Evolutionary conservation across 2,888 invertebrate species (phyloP), one percentile per base, ranked within the genome.

Genomic region (Apocheima hispidaria): DNA sequence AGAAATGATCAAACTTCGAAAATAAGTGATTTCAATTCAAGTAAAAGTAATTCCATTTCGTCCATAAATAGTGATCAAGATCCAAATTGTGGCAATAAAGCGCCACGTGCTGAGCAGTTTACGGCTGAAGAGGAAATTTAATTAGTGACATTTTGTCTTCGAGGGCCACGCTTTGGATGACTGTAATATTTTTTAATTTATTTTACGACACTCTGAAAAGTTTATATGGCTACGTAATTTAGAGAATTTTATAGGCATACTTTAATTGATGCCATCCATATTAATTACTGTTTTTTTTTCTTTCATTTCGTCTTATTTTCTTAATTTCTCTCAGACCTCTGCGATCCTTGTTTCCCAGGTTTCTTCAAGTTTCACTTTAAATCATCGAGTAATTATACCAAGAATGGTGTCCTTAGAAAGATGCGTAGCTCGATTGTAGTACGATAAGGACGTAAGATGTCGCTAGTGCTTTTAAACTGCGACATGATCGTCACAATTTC

Each of bases 31-130:
- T 26, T 20, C 20, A 51, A 26, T n/a, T 12, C 10, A 36, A 36
- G 6, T 0, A n/a, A 4, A 7, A 18, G 1, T 4, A 14, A 21
- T 75, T 77, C 73, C 74, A 79, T 77, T 76, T 69, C 68, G 67
- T 75, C n/a, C 63, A 81, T 85, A 85, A 86, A 84, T 85, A 83
- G 71, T 78, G 71, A 85, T 85, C 76, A 82, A 77, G 74, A 70
- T 73, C 73, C 66, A 74, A 82, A 84, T 81, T 79, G 73, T 72
- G 73, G 81, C 70, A 81, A 81, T 84, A 83, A 85, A 84, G 75
- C 68, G 77, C 75, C 85, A 82, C 84, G 82, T 83, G 84, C 81
- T 81, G 77, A 74, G 78, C 68, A 66, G 71, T 82, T 86, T 86
- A 84, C 77, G 76, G 77, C 77, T 71, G 66, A 77, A 78, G 79